A percentile compares a stretch with the other conserved stretches of the same genome.
Conservation (phyloP, 2,113 vertebrate species). For the Gambusia holbrooki region DNA sequence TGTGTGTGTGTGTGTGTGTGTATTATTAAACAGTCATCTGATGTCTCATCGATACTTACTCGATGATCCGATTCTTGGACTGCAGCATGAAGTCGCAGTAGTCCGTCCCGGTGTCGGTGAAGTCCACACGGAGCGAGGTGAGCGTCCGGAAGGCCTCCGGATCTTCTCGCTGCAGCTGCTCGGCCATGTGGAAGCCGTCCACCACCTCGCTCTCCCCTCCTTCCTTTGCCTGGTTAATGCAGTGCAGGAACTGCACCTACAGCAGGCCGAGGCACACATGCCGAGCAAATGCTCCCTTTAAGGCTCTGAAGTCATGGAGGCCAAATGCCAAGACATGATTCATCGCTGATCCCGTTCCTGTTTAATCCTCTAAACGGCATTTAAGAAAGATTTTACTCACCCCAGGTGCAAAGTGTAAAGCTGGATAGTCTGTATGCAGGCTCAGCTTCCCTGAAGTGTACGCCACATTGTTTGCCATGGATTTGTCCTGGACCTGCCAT, state of each 20-base stretch:
- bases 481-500: conserved; percentile 96
- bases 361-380: background rate
- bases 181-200: conserved; percentile 88
- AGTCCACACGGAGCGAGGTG: conserved; percentile 85
- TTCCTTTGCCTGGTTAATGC: conserved; percentile 85
- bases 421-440: conserved; percentile 94
- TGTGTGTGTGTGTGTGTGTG: background rate
- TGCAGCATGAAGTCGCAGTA: conserved; percentile 93
- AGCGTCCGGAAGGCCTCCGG: conserved; percentile 86
- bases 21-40: background rate
- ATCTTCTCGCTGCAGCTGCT: conserved; percentile 83
- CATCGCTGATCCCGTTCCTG: background rate
- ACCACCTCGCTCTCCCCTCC: conserved; percentile 91
- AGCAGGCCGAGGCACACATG: conserved; percentile 6
- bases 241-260: conserved; percentile 94
- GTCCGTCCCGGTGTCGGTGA: conserved; percentile 88
- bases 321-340: background rate
- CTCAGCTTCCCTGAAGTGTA: conserved; percentile 90
- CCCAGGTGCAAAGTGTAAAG: conserved; percentile 90
- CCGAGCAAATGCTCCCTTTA: conserved; percentile 8
- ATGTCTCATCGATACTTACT: conserved; percentile 79
- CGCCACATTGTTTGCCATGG: conserved; percentile 91
- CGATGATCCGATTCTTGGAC: conserved; percentile 90
- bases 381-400: conserved; percentile 78
- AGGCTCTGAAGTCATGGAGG: background rate